Evolutionary conservation across 1,140 invertebrate species (phyloP).

Genomic region (Leptopilina clavipes): DNA sequence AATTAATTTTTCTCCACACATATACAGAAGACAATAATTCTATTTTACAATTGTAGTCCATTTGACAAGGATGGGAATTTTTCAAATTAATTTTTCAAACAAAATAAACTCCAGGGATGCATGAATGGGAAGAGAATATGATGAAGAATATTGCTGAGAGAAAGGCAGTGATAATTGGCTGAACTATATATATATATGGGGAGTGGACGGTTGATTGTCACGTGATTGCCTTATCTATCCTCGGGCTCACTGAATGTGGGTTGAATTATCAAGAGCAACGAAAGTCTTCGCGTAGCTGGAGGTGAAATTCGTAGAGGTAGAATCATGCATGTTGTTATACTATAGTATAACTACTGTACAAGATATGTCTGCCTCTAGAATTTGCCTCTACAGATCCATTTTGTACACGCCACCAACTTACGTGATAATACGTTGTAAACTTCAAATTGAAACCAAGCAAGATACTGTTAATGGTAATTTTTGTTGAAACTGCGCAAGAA

Average conservation of each 20-base stretch:
- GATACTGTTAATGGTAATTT: slow-evolving; percentile 1
- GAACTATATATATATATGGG: neutral
- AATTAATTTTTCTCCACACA: too few species aligned
- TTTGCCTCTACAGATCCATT: slow-evolving; percentile 2
- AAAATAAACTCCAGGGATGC: neutral
- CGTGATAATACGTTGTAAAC: slow-evolving; percentile 15
- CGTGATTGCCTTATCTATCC: slow-evolving; percentile 34
- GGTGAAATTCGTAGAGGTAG: slow-evolving; percentile 10
- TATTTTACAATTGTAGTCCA: too few species aligned
- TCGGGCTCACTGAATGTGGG: slow-evolving; percentile 5
- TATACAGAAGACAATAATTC: too few species aligned
- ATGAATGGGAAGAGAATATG: neutral
- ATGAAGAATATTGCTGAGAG: neutral
- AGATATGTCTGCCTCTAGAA: neutral
- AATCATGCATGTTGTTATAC: neutral
- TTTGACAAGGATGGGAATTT: too few species aligned
- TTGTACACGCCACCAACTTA: neutral
- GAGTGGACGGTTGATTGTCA: slow-evolving; percentile 14
- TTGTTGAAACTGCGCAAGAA: neutral
- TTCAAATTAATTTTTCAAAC: neutral
- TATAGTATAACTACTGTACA: too few species aligned
- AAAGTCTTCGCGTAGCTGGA: slow-evolving; percentile 27
- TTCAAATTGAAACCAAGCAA: neutral
- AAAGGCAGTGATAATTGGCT: slow-evolving; percentile 1
- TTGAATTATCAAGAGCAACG: slow-evolving; percentile 41